Conservation (phyloP, 2,797 vertebrate species). For the Sebastes goodei region DNA sequence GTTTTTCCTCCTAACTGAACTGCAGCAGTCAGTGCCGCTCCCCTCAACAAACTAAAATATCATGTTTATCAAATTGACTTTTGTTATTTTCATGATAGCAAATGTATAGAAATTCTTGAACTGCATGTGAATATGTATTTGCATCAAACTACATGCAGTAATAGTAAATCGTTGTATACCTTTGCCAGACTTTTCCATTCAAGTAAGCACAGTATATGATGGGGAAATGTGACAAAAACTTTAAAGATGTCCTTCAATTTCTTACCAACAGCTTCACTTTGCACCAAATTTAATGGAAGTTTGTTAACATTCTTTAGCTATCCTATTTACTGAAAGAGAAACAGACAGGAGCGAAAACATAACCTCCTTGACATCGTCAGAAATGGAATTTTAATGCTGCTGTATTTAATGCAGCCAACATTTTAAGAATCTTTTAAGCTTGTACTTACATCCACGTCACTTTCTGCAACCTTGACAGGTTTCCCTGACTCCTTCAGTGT, state of each 20-base stretch:
- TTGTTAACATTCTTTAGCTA: neutral
- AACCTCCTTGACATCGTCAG: neutral
- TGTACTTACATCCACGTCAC: slow-evolving; percentile 93
- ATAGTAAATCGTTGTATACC: neutral
- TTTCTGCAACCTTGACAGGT: slow-evolving; percentile 95
- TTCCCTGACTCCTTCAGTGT: slow-evolving; percentile 85
- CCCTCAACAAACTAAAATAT: neutral
- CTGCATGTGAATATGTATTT: neutral
- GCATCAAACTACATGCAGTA: neutral
- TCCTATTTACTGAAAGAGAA: neutral
- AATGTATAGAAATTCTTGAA: neutral
- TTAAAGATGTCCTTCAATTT: neutral
- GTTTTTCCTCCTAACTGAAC: too few species aligned
- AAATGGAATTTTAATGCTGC: neutral
- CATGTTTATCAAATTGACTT: neutral
- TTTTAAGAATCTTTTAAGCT: neutral
- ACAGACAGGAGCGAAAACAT: neutral
- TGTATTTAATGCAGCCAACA: neutral
- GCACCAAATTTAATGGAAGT: neutral
- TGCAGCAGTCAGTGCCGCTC: neutral
- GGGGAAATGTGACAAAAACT: neutral
- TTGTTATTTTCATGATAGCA: neutral
- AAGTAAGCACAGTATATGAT: neutral
- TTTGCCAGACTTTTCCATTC: neutral
- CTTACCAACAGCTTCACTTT: neutral